Conservation (phyloP, 2,113 vertebrate species). For the Paracanthobrama guichenoti region DNA sequence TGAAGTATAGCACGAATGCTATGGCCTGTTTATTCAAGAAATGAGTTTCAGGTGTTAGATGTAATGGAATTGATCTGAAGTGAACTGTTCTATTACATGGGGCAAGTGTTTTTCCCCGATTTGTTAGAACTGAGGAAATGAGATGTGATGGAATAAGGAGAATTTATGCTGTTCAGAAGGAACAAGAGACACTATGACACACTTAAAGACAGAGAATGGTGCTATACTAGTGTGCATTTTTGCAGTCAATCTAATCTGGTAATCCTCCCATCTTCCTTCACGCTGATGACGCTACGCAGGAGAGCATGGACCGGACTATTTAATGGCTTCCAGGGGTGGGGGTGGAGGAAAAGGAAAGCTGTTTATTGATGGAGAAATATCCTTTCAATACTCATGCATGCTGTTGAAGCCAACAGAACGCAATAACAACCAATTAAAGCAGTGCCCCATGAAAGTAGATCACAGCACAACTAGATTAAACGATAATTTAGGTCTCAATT, state of each 20-base stretch:
- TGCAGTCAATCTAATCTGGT: slow-evolving; percentile 29
- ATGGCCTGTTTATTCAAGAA: slow-evolving; percentile 25
- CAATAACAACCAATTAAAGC: slow-evolving; percentile 61
- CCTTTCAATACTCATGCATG: slow-evolving; percentile 57
- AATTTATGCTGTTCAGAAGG: slow-evolving; percentile 18
- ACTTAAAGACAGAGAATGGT: neutral
- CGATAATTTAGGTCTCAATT: slow-evolving; percentile 72
- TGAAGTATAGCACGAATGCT: slow-evolving; percentile 12
- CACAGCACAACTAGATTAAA: slow-evolving; percentile 73
- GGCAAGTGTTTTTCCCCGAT: slow-evolving; percentile 27
- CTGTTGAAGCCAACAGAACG: slow-evolving; percentile 52
- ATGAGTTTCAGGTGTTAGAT: neutral
- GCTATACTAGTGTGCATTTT: neutral
- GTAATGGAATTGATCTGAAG: slow-evolving; percentile 31
- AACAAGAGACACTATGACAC: neutral
- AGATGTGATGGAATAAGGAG: slow-evolving; percentile 37
- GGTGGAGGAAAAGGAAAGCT: slow-evolving; percentile 47
- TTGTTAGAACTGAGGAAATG: slow-evolving; percentile 30
- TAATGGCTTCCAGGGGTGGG: slow-evolving; percentile 45
- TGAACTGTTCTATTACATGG: slow-evolving; percentile 23
- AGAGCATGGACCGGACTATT: slow-evolving; percentile 29
- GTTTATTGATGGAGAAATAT: slow-evolving; percentile 63
- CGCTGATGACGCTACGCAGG: slow-evolving; percentile 22
- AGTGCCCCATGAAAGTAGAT: slow-evolving; percentile 65
- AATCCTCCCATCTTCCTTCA: slow-evolving; percentile 24